A percentile compares a stretch with the other conserved stretches of the same genome.
phyloP scores from a whole-genome alignment of 2,797 vertebrate species.

The Lagocephalus sceleratus region DNA sequence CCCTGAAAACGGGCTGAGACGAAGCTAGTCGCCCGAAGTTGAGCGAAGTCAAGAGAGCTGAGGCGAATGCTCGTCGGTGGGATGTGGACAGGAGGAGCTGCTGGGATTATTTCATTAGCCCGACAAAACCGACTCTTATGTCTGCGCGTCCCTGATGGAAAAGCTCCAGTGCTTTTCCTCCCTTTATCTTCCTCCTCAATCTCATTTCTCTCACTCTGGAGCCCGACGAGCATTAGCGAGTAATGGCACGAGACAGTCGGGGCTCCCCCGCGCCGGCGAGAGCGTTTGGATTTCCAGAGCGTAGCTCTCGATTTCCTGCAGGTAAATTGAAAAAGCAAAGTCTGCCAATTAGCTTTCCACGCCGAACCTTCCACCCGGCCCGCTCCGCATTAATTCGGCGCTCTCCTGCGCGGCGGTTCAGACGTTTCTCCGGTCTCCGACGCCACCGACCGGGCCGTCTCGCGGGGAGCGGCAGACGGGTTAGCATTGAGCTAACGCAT shows the following conservation, averaged over 20 bases:
- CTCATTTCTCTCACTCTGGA: slow-evolving; percentile 4
- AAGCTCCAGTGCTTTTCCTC: neutral
- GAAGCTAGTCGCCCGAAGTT: too few species aligned
- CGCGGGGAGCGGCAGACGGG: neutral
- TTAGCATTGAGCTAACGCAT: slow-evolving; percentile 42
- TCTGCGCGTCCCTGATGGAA: neutral
- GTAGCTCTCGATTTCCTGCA: slow-evolving; percentile 37
- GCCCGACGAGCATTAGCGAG: slow-evolving; percentile 4
- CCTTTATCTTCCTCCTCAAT: neutral
- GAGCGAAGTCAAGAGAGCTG: too few species aligned
- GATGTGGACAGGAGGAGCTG: too few species aligned
- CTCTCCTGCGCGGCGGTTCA: slow-evolving; percentile 28
- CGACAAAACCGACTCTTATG: too few species aligned
- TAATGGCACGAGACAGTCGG: slow-evolving; percentile 16
- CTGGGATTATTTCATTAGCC: too few species aligned
- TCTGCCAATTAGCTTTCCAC: slow-evolving; percentile 37
- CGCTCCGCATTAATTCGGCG: slow-evolving; percentile 40
- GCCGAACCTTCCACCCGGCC: slow-evolving; percentile 40
- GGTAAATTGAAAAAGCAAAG: slow-evolving; percentile 56
- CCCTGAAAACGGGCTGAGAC: too few species aligned
- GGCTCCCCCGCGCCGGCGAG: slow-evolving; percentile 13
- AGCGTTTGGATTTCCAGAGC: slow-evolving; percentile 10
- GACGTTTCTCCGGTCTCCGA: slow-evolving; percentile 37
- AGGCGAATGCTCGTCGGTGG: too few species aligned
- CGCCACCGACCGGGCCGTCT: slow-evolving; percentile 33